phyloP scores from a whole-genome alignment of 2,888 invertebrate genomes.

The Chorisops tibialis region DNA sequence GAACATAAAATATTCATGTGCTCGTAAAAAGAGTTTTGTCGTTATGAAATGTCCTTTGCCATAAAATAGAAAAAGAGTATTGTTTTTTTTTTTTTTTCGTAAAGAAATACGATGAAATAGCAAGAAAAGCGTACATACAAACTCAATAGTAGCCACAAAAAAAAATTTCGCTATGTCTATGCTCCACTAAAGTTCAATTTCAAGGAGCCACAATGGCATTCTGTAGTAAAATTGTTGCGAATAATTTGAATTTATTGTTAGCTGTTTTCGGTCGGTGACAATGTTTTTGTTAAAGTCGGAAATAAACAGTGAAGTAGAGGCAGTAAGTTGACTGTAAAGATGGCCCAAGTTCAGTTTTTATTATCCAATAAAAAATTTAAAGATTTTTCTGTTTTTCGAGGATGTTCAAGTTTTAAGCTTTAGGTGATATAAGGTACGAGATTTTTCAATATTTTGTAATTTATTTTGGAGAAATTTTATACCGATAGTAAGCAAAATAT shows the following conservation, averaged over 20 bases:
- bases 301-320: no score
- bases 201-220: constrained; percentile 12
- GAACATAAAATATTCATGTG: constrained; percentile 21
- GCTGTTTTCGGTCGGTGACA: not conserved
- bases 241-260: constrained; percentile 24
- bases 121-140: not conserved
- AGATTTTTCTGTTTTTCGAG: no score
- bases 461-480: no score
- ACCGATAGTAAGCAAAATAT: no score
- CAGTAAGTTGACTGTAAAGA: no score
- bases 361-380: no score
- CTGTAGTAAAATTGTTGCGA: constrained; percentile 13
- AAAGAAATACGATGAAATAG: not conserved
- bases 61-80: not conserved
- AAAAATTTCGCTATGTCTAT: not conserved
- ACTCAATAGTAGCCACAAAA: not conserved
- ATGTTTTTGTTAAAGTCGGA: no score
- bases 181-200: not conserved
- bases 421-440: no score
- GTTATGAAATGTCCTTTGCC: constrained; percentile 16
- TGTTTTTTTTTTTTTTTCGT: not conserved
- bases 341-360: no score
- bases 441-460: no score
- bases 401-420: no score
- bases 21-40: constrained; percentile 22